Percentiles rank a stretch among this genome's conserved stretches.
Conservation (phyloP, 2,888 invertebrate species). For the Thera britannica region DNA sequence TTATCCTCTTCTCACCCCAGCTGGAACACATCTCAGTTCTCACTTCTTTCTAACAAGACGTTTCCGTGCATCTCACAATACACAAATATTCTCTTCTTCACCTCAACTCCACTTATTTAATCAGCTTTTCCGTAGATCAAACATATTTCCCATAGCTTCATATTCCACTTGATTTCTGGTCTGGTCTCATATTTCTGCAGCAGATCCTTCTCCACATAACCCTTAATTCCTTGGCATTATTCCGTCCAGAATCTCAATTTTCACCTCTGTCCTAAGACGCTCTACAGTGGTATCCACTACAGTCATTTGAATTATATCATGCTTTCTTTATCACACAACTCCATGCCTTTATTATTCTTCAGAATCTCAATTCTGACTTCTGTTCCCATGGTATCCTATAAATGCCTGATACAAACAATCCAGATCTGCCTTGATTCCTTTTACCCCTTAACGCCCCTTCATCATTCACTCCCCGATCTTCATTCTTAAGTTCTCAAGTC, state of each 20-base stretch:
- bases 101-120: not conserved
- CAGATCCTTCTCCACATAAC: not conserved
- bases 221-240: not conserved
- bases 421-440: not conserved
- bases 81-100: not conserved
- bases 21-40: no score
- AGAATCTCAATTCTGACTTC: not conserved
- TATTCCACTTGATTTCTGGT: not conserved
- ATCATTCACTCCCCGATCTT: no score
- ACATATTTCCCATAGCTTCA: not conserved
- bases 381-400: no score
- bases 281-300: not conserved
- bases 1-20: not conserved
- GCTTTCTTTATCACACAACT: no score
- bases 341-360: no score
- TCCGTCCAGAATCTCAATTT: not conserved
- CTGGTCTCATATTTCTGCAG: no score
- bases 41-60: not conserved
- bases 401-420: not conserved
- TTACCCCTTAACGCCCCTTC: no score
- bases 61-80: not conserved
- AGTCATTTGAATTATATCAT: no score
- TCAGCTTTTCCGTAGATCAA: not conserved
- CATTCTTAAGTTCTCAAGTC: no score
- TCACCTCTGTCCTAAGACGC: not conserved